Evolutionary conservation across 2,113 vertebrate genomes (phyloP), one percentile per base, ranked within the genome.

Genomic region (Pygathrix nemaeus): DNA sequence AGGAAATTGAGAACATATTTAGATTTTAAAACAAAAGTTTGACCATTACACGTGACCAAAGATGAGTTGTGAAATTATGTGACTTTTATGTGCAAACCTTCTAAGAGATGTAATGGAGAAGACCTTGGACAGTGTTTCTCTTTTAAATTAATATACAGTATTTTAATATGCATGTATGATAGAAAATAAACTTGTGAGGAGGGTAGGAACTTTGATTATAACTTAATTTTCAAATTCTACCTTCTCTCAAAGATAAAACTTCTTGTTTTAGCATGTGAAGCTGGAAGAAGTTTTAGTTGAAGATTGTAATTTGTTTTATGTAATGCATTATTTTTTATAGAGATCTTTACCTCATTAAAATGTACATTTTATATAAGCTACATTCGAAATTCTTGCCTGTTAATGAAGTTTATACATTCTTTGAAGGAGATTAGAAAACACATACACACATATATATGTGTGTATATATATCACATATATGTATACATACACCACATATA

Each of bases 201-300:
- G 57, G 8, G 40, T 55, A 78, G 79, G 64, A 79, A 92, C 73
- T 89, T 94, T 55, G 16, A n/a, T 93, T 95, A 76, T 45, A 92
- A 57, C 57, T 82, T 82, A 45, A 2, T 59, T 48, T 76, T 94
- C 20, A 92, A 83, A 91, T 86, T 75, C 43, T 76, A 8, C 20
- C n/a, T 90, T 87, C 59, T 90, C 10, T 81, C 55, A 82, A 82
- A 52, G 61, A 17, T 40, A 83, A 59, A 84, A 43, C 64, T 59
- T 52, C 21, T 79, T 68, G 17, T 93, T 95, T 93, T 88, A 81
- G 50, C 43, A 68, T 16, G 8, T 57, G 59, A 96, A 93, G 20
- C 30, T 21, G 5, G 23, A 79, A 80, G 50, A 32, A 81, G 52
- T 91, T 96, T 85, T 78, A 87, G 93, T 68, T 91, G 61, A 88